Conservation (phyloP, 2,797 vertebrate species). For the Rhynchotus rufescens region DNA sequence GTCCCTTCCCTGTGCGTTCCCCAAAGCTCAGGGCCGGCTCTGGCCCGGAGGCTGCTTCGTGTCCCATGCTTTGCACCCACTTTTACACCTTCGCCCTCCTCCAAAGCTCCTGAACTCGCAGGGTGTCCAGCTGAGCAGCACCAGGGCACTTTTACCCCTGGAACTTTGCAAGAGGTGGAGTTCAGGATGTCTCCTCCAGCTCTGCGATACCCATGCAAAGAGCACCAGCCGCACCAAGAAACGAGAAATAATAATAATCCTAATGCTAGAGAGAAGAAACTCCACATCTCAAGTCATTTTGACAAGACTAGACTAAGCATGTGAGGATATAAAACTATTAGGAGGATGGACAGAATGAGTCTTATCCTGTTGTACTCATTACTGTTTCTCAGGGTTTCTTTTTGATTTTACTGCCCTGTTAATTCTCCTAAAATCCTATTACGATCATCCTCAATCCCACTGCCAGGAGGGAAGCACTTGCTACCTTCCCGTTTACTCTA, state of each 20-base stretch:
- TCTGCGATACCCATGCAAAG: background rate
- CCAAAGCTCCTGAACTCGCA: background rate
- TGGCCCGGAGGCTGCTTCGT: no score
- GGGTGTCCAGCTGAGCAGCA: background rate
- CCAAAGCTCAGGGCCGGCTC: background rate
- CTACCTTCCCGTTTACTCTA: background rate
- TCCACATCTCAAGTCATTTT: accelerated
- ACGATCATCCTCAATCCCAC: slow-evolving; percentile 43
- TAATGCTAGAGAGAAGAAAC: background rate
- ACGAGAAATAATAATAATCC: background rate
- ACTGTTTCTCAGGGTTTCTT: slow-evolving; percentile 15
- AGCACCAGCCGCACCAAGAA: background rate
- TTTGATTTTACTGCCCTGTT: slow-evolving; percentile 16
- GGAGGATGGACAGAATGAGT: background rate
- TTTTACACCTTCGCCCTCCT: background rate
- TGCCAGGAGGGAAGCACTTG: slow-evolving; percentile 14
- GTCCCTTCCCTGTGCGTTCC: background rate
- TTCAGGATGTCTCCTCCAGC: background rate
- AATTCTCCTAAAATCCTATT: slow-evolving; percentile 25
- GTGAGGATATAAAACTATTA: accelerated
- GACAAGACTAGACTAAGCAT: background rate
- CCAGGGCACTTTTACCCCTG: background rate
- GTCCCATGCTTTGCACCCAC: background rate
- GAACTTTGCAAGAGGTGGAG: background rate
- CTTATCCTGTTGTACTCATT: background rate